Conservation (phyloP, 2,797 vertebrate genomes). For the Cryptoblepharus egeriae region DNA sequence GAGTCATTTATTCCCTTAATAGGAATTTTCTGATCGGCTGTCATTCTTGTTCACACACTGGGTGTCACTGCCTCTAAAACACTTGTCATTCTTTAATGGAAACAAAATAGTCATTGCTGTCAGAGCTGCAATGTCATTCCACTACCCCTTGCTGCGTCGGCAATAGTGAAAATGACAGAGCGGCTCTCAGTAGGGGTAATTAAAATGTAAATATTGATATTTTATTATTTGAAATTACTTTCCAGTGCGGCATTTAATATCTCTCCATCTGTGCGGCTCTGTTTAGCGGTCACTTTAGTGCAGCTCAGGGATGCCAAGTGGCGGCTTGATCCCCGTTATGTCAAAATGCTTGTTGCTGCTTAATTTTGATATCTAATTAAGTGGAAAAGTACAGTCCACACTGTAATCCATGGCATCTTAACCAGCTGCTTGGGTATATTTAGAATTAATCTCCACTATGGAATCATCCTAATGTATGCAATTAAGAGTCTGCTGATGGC, state of each 20-base stretch:
- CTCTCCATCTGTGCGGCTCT: slow-evolving; percentile 98
- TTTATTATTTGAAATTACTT: slow-evolving; percentile 99
- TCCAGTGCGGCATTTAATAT: slow-evolving; percentile 97
- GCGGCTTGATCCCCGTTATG: slow-evolving; percentile 85
- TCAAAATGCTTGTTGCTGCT: slow-evolving; percentile 89
- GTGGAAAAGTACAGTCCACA: slow-evolving; percentile 93
- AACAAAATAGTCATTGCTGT: slow-evolving; percentile 84
- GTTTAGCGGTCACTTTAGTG: slow-evolving; percentile 93
- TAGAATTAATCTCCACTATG: slow-evolving; percentile 99
- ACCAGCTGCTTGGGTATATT: slow-evolving; percentile 98
- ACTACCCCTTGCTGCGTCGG: slow-evolving; percentile 84
- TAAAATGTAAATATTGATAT: slow-evolving; percentile 99
- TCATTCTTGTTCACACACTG: slow-evolving; percentile 83
- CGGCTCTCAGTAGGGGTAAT: slow-evolving; percentile 92
- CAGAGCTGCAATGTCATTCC: slow-evolving; percentile 83
- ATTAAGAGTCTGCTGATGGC: slow-evolving; percentile 99
- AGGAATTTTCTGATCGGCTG: slow-evolving; percentile 85
- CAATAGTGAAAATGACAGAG: slow-evolving; percentile 88
- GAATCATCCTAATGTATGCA: slow-evolving; percentile 99
- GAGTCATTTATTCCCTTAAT: slow-evolving; percentile 86
- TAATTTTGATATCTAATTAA: slow-evolving; percentile 96
- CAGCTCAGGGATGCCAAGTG: slow-evolving; percentile 86
- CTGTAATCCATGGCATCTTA: slow-evolving; percentile 92
- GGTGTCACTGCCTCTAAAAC: slow-evolving; percentile 83
- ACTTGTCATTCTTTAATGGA: slow-evolving; percentile 89